Base-by-base conservation (phyloP, 2,888 invertebrate species). In the Patella pellucida region DNA sequence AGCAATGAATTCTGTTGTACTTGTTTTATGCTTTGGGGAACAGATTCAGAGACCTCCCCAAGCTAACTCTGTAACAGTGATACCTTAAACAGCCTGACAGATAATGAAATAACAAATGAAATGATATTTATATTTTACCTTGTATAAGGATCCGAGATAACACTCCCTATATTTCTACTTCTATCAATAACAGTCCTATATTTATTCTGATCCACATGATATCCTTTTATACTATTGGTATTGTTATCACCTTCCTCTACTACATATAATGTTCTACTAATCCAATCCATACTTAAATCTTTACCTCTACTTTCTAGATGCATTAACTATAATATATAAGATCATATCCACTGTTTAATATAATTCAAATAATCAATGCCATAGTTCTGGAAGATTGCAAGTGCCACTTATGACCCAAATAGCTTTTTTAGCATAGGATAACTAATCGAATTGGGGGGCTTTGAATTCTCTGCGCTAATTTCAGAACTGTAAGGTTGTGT, bases 271-370 rank as follows among this genome's bases (percentile, higher is more conserved):
- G 94, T 94, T 71, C 96, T 93, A 71, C 95, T 94, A 68, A 97
- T 93, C 97, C 97, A 98, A 91, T 98, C 97, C 0, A 96, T 93
- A 2, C 95, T 94, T 50, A 97, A 91, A 78, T 95, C 94, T 14
- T 93, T 90, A 0, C 93, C 93, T 52, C 93, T 93, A 23, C 83
- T 83, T 31, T 81, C 79, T 31, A 88, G 75, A 23, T 85, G 76
- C 52, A 85, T 72, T 62, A 88, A 70, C 88, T 88, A 78, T 15
- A 83, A 68, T 56, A 41, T 41, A 41, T 41, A 9, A 41, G 41
- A 41, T 41, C 41, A 41, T 41, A 41, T 41, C 41, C 0, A 41
- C 41, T 41, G 41, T 41, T 41, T 41, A 41, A 41, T 41, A 41
- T 41, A 7, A 41, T 41, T 41, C 41, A 41, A 3, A 31, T 31